phyloP scores from a whole-genome alignment of 2,797 vertebrate genomes.

The Enteromius afrohamiltoni region DNA sequence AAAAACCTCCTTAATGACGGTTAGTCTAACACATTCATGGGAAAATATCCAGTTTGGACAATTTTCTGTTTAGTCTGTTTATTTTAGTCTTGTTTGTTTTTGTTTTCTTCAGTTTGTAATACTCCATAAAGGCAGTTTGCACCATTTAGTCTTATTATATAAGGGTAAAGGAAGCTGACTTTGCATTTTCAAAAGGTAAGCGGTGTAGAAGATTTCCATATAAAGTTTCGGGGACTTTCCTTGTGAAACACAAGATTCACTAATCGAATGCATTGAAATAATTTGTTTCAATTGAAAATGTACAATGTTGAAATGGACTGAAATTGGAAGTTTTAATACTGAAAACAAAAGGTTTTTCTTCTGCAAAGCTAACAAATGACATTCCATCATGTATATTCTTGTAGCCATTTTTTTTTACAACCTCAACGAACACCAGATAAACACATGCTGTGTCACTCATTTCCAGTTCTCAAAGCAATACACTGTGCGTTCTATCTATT shows the following conservation, averaged over 20 bases:
- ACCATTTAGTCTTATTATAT: not conserved
- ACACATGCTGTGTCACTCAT: not conserved
- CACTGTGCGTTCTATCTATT: conserved; percentile 12
- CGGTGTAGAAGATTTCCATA: not conserved
- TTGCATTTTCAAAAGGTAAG: conserved; percentile 5
- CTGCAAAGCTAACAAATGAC: conserved; percentile 16
- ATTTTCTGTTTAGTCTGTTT: not conserved
- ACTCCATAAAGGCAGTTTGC: not conserved
- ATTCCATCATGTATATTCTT: conserved; percentile 12
- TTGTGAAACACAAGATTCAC: not conserved
- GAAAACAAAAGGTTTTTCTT: not conserved
- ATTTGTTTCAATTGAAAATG: not conserved
- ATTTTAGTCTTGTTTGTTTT: not conserved
- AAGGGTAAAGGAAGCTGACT: not conserved
- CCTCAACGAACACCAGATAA: not conserved
- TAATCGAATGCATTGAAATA: not conserved
- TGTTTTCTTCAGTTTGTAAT: not conserved
- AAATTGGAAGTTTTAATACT: not conserved
- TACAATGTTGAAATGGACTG: not conserved
- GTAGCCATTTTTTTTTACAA: not conserved
- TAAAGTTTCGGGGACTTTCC: not conserved
- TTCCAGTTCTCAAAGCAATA: conserved; percentile 67
- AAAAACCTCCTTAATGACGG: not conserved
- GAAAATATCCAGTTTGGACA: conserved; percentile 3
- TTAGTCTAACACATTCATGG: not conserved